phyloP scores from a whole-genome alignment of 2,888 invertebrate species.

The Emmelina monodactyla region DNA sequence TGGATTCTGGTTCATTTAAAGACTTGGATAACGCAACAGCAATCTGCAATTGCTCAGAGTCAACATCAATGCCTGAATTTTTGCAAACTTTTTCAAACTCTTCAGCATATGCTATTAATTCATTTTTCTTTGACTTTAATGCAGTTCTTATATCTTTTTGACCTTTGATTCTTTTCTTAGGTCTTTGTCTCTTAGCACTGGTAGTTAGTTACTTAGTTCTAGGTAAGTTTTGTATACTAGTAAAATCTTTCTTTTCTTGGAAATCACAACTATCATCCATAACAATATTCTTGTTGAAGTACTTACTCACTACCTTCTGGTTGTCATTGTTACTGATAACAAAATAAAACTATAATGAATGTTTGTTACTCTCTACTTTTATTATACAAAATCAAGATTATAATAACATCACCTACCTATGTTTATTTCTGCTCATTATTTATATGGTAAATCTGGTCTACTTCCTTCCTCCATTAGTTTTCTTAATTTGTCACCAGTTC shows the following conservation, averaged over 20 bases:
- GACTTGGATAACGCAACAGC: constrained; percentile 74
- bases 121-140: constrained; percentile 39
- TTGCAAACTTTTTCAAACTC: constrained; percentile 50
- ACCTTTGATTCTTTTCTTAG: constrained; percentile 29
- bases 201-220: constrained; percentile 23
- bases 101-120: constrained; percentile 40
- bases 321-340: constrained; percentile 22
- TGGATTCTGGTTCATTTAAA: constrained; percentile 19
- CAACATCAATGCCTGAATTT: constrained; percentile 56
- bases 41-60: constrained; percentile 71
- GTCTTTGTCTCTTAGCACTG: constrained; percentile 17
- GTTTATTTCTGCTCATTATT: constrained; percentile 20
- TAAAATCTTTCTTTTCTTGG: constrained; percentile 30
- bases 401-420: constrained; percentile 1
- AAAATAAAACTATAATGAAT: constrained; percentile 34
- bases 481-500: constrained; percentile 28
- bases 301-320: constrained; percentile 37
- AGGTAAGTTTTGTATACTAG: too few relatives aligned
- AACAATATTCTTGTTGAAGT: constrained; percentile 30
- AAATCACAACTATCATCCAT: constrained; percentile 55
- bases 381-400: background rate
- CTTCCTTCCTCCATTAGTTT: constrained; percentile 27
- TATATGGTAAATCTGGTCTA: constrained; percentile 32
- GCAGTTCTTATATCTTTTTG: constrained; percentile 47
- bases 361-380: constrained; percentile 9